Conservation (phyloP, 2,888 invertebrate genomes). For the Drosophila atripex region DNA sequence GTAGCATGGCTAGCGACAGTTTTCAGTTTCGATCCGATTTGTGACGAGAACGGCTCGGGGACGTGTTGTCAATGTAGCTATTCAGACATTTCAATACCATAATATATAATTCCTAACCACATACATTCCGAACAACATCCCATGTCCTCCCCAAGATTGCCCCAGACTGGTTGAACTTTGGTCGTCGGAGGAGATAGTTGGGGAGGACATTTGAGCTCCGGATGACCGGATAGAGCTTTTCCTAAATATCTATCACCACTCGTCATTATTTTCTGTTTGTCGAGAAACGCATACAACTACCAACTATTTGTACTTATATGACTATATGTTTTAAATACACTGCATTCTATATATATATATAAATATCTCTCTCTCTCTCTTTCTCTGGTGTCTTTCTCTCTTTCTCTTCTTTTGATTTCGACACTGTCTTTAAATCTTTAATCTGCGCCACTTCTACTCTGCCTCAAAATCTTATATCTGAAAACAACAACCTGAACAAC, state of each 20-base stretch:
- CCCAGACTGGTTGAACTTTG: too few species aligned
- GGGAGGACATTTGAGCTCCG: conserved; percentile 1
- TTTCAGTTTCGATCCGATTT: not conserved
- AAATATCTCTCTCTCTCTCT: conserved; percentile 62
- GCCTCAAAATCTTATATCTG: conserved; percentile 55
- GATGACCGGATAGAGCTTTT: conserved; percentile 1
- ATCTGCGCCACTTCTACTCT: conserved; percentile 74
- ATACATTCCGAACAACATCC: not conserved
- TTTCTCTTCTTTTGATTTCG: conserved; percentile 64
- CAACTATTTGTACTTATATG: conserved; percentile 48
- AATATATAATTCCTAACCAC: not conserved
- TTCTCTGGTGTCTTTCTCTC: conserved; percentile 71
- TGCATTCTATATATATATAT: conserved; percentile 65
- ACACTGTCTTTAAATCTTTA: conserved; percentile 74
- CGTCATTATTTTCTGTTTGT: conserved; percentile 16
- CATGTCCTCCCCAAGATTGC: not conserved
- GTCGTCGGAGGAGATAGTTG: not conserved
- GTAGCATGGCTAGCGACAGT: not conserved
- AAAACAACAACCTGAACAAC: conserved; percentile 49
- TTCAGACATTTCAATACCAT: conserved; percentile 1
- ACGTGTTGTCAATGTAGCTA: not conserved
- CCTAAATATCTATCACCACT: conserved; percentile 12
- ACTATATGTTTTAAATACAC: conserved; percentile 76
- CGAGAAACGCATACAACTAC: conserved; percentile 33
- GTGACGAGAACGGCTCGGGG: not conserved